phyloP scores from a whole-genome alignment of 2,888 invertebrate genomes.

The Thysanoteuthis rhombus region DNA sequence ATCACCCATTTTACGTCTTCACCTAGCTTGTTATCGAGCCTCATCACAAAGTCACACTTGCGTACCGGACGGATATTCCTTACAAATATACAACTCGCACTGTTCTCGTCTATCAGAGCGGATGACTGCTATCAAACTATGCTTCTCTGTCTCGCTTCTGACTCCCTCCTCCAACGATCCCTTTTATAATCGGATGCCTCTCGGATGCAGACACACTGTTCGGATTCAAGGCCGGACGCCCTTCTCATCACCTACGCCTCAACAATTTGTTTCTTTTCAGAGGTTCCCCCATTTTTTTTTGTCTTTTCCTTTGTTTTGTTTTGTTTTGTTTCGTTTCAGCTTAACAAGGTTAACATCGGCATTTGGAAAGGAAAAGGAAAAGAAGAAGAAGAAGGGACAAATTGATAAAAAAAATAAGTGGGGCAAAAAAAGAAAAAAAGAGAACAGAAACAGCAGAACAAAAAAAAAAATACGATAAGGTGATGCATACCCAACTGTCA shows the following conservation, averaged over 20 bases:
- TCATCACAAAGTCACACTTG: not conserved
- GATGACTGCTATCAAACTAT: not conserved
- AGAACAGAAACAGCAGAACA: too few species aligned
- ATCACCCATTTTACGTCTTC: not conserved
- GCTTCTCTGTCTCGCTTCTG: not conserved
- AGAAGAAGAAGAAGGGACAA: not conserved
- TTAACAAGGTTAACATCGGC: not conserved
- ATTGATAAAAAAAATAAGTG: not conserved
- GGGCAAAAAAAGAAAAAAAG: not conserved
- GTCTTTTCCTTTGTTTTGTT: not conserved
- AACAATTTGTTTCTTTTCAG: not conserved
- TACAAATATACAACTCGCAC: constrained; percentile 12
- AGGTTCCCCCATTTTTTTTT: not conserved
- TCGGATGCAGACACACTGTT: not conserved
- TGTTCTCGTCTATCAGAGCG: not conserved
- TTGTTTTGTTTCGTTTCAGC: not conserved
- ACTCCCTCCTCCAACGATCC: not conserved
- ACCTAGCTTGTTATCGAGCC: constrained; percentile 12
- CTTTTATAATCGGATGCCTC: not conserved
- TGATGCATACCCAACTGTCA: too few species aligned
- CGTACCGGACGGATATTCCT: not conserved
- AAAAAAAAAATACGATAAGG: too few species aligned
- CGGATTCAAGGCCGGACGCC: not conserved
- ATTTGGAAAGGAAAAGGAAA: not conserved
- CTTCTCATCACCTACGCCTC: not conserved